phyloP scores from a whole-genome alignment of 2,888 invertebrate genomes.

The Stratiomys singularior region DNA sequence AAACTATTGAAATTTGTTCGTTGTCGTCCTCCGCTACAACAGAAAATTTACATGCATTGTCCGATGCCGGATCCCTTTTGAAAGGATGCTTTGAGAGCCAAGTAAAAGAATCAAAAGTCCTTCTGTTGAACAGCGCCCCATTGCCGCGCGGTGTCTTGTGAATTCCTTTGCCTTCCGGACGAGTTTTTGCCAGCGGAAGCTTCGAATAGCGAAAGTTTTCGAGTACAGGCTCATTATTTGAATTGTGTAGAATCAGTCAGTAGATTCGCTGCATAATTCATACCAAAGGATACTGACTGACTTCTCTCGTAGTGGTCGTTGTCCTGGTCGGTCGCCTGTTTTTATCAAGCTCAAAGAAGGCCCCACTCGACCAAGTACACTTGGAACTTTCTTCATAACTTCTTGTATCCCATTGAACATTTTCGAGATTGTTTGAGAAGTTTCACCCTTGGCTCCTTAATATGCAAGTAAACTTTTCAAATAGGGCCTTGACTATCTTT shows the following conservation, averaged over 20 bases:
- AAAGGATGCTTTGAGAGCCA: slow-evolving; percentile 27
- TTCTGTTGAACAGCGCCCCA: slow-evolving; percentile 5
- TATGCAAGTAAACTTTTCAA: slow-evolving; percentile 35
- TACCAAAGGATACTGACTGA: slow-evolving; percentile 16
- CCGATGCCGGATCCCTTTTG: slow-evolving; percentile 28
- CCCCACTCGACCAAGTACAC: slow-evolving; percentile 27
- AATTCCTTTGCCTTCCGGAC: not conserved
- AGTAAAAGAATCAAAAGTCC: slow-evolving; percentile 37
- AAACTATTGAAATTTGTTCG: slow-evolving; percentile 37
- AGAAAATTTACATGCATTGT: slow-evolving; percentile 41
- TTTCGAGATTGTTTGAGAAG: slow-evolving; percentile 41
- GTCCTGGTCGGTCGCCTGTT: slow-evolving; percentile 16
- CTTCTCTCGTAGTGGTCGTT: not conserved
- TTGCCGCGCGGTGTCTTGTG: not conserved
- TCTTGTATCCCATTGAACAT: slow-evolving; percentile 40
- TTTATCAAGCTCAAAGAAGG: slow-evolving; percentile 1
- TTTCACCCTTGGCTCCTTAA: slow-evolving; percentile 34
- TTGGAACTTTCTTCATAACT: slow-evolving; percentile 40
- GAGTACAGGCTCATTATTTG: slow-evolving; percentile 40
- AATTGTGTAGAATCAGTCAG: slow-evolving; percentile 39
- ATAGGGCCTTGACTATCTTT: slow-evolving; percentile 27
- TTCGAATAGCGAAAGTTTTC: slow-evolving; percentile 30
- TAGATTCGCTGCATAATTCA: slow-evolving; percentile 43
- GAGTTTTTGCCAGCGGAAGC: slow-evolving; percentile 20
- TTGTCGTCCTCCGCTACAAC: not conserved